Evolutionary conservation across 2,113 vertebrate genomes (phyloP).

Genomic region (Pterocles orientalis): DNA sequence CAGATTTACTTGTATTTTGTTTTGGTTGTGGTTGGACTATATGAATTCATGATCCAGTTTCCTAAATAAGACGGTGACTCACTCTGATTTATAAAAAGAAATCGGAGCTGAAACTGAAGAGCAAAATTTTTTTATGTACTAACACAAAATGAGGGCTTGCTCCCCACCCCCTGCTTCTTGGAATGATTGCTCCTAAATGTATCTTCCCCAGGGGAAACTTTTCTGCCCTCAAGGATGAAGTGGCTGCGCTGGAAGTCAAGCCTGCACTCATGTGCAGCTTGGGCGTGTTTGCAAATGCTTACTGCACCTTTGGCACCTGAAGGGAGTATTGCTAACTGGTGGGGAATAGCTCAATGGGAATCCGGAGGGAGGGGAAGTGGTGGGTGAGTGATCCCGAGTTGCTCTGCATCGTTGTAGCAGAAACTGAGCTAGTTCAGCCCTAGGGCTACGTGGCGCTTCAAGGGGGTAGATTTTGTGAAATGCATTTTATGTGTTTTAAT

Average conservation of each 20-base stretch:
- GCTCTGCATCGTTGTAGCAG: background rate
- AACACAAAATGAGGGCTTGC: background rate
- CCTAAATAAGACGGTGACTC: slow-evolving; percentile 13
- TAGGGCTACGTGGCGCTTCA: background rate
- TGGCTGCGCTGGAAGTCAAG: background rate
- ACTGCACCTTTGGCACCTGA: background rate
- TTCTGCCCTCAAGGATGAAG: background rate
- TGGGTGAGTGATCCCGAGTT: accelerated
- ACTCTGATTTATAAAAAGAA: background rate
- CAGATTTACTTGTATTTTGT: background rate
- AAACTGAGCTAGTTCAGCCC: background rate
- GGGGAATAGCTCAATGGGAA: background rate
- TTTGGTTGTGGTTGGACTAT: slow-evolving; percentile 25
- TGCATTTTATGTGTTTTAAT: background rate
- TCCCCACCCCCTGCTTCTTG: background rate
- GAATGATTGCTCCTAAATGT: background rate
- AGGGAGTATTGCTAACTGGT: background rate
- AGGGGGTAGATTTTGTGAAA: background rate
- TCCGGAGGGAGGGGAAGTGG: background rate
- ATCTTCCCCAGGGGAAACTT: background rate
- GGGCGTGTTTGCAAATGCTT: background rate
- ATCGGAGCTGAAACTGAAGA: background rate
- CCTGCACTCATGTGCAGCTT: background rate
- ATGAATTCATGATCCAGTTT: background rate
- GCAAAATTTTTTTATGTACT: background rate